Evolutionary conservation across 1,140 invertebrate genomes (phyloP), one percentile per base, ranked within the genome.

Genomic region (Goniozus legneri): DNA sequence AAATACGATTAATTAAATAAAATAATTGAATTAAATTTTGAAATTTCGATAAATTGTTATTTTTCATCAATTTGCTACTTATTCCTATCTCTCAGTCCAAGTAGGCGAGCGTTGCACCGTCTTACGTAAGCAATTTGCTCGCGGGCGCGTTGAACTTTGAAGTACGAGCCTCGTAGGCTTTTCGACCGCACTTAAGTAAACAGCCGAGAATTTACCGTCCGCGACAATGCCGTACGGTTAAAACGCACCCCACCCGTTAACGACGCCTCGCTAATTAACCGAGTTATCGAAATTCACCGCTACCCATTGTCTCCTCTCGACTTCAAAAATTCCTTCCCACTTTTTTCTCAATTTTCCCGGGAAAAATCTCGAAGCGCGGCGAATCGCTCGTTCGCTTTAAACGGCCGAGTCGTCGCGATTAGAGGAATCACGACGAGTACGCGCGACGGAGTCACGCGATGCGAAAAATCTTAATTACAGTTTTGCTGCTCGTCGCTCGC

Each of bases 11-110:
- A n/a, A n/a, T n/a, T n/a, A n/a, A n/a, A n/a, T n/a, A n/a, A n/a
- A n/a, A n/a, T n/a, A n/a, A n/a, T n/a, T n/a, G n/a, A n/a, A n/a
- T n/a, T n/a, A n/a, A n/a, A n/a, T n/a, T n/a, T n/a, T n/a, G n/a
- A n/a, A n/a, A n/a, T n/a, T n/a, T n/a, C n/a, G n/a, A n/a, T n/a
- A n/a, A n/a, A n/a, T n/a, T n/a, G n/a, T n/a, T 21, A 24, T 22
- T 24, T 37, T 27, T n/a, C 34, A 24, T 27, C 34, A 32, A 16
- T 35, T 44, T 13, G 31, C 18, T 49, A 50, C 47, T 22, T 16
- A 37, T 32, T 50, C 24, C 16, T 33, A 14, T 14, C 7, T 13
- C 31, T 33, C n/a, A 7, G 31, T 33, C n/a, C 15, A 14, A 33
- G 15, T 33, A n/a, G 15, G n/a, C 15, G 31, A 14, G n/a, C 31